Evolutionary conservation across 1,140 invertebrate genomes (phyloP).

Genomic region (Lepidurus couesii): DNA sequence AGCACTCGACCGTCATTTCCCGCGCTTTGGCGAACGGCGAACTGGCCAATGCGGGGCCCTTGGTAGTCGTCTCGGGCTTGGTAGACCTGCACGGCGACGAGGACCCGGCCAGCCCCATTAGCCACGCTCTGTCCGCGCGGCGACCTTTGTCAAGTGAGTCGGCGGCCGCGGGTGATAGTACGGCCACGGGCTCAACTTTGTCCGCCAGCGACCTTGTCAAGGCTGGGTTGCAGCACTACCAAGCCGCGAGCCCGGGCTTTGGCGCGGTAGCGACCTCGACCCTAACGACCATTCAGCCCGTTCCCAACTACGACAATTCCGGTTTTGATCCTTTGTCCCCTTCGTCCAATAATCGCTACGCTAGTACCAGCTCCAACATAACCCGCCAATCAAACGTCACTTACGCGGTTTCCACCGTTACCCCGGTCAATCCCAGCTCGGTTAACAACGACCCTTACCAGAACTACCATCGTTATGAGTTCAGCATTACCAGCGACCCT

Average conservation of each 20-base stretch:
- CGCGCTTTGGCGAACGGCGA: constrained; percentile 38
- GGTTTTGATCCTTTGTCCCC: constrained; percentile 40
- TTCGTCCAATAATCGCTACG: constrained; percentile 48
- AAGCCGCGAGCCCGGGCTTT: neutral
- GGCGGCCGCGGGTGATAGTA: constrained; percentile 20
- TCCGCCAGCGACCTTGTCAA: neutral
- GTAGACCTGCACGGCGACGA: constrained; percentile 25
- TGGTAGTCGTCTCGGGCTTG: constrained; percentile 21
- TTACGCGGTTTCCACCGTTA: constrained; percentile 42
- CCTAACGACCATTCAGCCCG: constrained; percentile 29
- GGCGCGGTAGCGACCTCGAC: neutral
- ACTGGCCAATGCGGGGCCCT: constrained; percentile 33
- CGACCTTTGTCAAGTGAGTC: constrained; percentile 4
- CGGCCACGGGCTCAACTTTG: neutral
- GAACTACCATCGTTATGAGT: constrained; percentile 47
- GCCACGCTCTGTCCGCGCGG: constrained; percentile 22
- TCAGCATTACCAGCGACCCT: constrained; percentile 47
- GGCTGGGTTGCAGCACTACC: neutral
- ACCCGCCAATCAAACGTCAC: constrained; percentile 36
- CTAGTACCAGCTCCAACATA: constrained; percentile 43
- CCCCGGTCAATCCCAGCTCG: constrained; percentile 43
- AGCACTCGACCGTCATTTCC: constrained; percentile 36
- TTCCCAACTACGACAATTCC: constrained; percentile 27
- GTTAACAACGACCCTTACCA: constrained; percentile 44
- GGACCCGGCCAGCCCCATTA: constrained; percentile 25